phyloP scores from a whole-genome alignment of 2,113 vertebrate species.

The Notarius lentiginosus region DNA sequence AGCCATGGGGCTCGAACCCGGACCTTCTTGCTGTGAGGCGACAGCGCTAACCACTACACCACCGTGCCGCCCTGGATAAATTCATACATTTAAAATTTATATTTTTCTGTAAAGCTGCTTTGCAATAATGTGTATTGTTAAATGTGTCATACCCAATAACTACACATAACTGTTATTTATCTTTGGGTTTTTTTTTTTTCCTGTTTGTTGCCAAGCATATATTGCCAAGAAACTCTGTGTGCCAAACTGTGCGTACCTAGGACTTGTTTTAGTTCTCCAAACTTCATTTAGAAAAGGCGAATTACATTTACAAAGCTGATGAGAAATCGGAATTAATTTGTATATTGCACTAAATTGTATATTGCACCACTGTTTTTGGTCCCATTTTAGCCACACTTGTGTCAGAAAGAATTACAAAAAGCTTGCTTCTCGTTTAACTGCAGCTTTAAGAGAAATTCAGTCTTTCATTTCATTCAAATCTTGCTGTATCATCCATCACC shows the following conservation, averaged over 20 bases:
- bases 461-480: neutral
- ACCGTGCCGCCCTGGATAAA: no score
- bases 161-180: neutral
- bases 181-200: neutral
- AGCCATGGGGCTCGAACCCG: no score
- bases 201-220: neutral
- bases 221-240: neutral
- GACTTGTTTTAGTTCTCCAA: neutral
- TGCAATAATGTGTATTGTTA: no score
- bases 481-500: constrained; percentile 20
- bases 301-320: neutral
- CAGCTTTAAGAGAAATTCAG: neutral
- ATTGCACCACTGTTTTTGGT: neutral
- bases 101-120: no score
- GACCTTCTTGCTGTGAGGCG: no score
- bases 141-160: no score
- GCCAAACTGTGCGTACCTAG: neutral
- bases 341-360: neutral
- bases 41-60: no score
- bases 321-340: neutral
- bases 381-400: neutral
- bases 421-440: neutral
- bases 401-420: neutral
- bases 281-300: neutral
- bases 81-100: no score